Percentiles rank a stretch among this genome's conserved stretches.
Evolutionary conservation across 2,797 vertebrate genomes (phyloP).

Genomic region (Decapterus maruadsi): DNA sequence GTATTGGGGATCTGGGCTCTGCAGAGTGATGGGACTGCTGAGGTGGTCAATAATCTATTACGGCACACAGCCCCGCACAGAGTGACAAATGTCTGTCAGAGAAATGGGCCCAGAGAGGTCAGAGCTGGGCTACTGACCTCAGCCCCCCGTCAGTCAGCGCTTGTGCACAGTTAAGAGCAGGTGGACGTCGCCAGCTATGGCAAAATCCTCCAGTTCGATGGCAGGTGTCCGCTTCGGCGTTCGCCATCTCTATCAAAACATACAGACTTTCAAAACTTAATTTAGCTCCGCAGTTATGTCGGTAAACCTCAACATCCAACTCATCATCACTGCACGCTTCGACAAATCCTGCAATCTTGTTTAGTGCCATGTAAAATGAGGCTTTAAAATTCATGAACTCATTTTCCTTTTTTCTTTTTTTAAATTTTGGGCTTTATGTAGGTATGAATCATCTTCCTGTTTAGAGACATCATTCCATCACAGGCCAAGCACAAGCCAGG

Average conservation of each 20-base stretch:
- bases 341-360: constrained; percentile 65
- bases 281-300: constrained; percentile 52
- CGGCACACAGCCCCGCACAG: constrained; percentile 78
- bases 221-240: constrained; percentile 27
- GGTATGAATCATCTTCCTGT: constrained; percentile 30
- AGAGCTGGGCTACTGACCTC: constrained; percentile 84
- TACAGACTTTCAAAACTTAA: constrained; percentile 23
- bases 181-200: constrained; percentile 8
- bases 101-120: constrained; percentile 86
- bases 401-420: constrained; percentile 5
- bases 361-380: constrained; percentile 49
- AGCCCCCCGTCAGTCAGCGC: constrained; percentile 47
- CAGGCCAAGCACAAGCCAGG: neutral
- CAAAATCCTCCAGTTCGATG: constrained; percentile 33
- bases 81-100: constrained; percentile 90
- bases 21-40: constrained; percentile 83
- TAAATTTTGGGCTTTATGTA: constrained; percentile 4
- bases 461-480: constrained; percentile 19
- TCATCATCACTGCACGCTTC: constrained; percentile 57
- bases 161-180: constrained; percentile 19
- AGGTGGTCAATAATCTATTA: constrained; percentile 92
- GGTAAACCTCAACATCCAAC: constrained; percentile 64
- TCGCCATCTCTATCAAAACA: constrained; percentile 36
- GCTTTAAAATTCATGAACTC: constrained; percentile 42
- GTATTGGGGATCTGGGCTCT: constrained; percentile 64